Evolutionary conservation across 2,797 vertebrate species (phyloP), one percentile per base, ranked within the genome.

Genomic region (Nyctalus aviator): DNA sequence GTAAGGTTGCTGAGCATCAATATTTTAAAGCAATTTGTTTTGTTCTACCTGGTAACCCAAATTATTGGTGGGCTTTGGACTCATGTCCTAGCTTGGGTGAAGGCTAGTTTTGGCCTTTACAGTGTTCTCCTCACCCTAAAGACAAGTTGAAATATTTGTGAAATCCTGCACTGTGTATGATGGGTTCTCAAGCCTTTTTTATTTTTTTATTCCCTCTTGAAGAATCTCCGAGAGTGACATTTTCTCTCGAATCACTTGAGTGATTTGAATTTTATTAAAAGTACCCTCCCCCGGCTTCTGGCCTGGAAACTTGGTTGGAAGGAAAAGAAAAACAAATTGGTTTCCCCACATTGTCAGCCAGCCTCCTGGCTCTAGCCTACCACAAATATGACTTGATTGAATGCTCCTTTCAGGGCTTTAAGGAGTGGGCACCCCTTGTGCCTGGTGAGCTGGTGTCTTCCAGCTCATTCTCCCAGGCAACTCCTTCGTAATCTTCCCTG

Each of bases 1-100:
- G 7, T 95, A 64, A 78, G 41, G 48, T 85, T 95, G 77, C 90
- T 72, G 50, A 89, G 5, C 69, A 83, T 88, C 50, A 91, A 3
- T 94, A 88, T 93, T 96, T 96, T 88, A 88, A 90, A 93, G 53
- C 68, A 73, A 8, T 88, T 91, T 64, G 50, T 93, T 91, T 90
- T 71, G 72, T 37, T 82, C n/a, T 81, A 30, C 35, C 64, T 79
- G 37, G 89, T 92, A 84, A 91, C 59, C 32, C 57, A 66, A 41
- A 50, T 88, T 90, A 85, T 88, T 64, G 37, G 71, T 84, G 90
- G 68, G 27, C 48, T 25, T 64, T 72, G 50, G 72, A 23, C 50
- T n/a, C 44, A 14, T 35, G 18, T 90, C 30, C 48, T 82, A 48
- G 64, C 57, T 59, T 64, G 41, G 55, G 17, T 66, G 53, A 59